Conservation (phyloP, 1,140 invertebrate genomes). For the Latrodectus geometricus region DNA sequence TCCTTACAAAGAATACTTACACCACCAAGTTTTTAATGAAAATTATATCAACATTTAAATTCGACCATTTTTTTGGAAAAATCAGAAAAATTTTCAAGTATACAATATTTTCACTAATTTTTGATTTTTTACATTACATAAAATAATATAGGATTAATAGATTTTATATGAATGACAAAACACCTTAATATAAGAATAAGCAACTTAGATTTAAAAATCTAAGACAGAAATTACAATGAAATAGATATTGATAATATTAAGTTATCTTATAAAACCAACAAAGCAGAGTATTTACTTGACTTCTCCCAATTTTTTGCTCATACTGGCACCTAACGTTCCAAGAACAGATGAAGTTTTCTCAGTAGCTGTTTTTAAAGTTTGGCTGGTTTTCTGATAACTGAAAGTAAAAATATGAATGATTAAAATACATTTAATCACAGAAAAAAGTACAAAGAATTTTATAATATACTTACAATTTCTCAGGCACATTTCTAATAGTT, state of each 20-base stretch:
- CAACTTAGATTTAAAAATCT: too few relatives aligned
- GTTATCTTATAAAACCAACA: not conserved
- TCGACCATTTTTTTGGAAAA: too few relatives aligned
- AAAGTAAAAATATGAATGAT: not conserved
- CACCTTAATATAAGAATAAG: too few relatives aligned
- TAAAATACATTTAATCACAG: slow-evolving; percentile 2
- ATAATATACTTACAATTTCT: too few relatives aligned
- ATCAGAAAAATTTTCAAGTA: too few relatives aligned
- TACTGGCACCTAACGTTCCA: slow-evolving; percentile 83
- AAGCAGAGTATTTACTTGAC: slow-evolving; percentile 76
- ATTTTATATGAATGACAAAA: not conserved
- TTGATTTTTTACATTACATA: not conserved
- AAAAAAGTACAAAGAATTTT: not conserved
- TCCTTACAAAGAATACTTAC: too few relatives aligned
- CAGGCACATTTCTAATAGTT: too few relatives aligned
- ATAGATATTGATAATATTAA: not conserved
- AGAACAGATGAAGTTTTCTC: slow-evolving; percentile 91
- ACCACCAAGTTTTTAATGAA: too few relatives aligned
- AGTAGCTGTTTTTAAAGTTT: slow-evolving; percentile 85
- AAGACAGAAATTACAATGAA: too few relatives aligned
- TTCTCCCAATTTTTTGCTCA: slow-evolving; percentile 80
- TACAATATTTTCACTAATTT: too few relatives aligned
- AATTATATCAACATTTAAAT: too few relatives aligned
- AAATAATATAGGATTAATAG: not conserved
- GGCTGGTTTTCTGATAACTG: slow-evolving; percentile 92